Evolutionary conservation across 2,797 vertebrate species (phyloP).

Genomic region (Apodemus agrarius): DNA sequence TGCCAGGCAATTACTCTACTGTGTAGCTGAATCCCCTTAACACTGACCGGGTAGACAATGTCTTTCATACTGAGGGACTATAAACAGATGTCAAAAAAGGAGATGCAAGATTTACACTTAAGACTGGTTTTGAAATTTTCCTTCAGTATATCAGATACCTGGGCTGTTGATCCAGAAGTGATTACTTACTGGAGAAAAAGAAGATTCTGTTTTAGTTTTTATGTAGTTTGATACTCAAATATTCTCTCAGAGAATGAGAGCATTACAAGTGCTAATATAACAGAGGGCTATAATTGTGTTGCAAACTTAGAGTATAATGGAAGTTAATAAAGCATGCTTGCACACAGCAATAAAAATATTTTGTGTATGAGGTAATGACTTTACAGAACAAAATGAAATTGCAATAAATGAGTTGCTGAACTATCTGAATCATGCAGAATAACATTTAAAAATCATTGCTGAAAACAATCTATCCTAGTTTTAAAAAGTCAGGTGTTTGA

Average conservation of each 20-base stretch:
- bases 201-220: background rate
- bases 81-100: constrained; percentile 14
- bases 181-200: background rate
- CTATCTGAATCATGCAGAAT: constrained; percentile 25
- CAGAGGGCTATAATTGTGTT: constrained; percentile 19
- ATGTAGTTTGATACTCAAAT: constrained; percentile 39
- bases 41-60: background rate
- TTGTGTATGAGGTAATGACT: constrained; percentile 67
- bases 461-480: constrained; percentile 72
- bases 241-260: constrained; percentile 19
- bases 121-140: constrained; percentile 7
- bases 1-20: background rate
- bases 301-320: constrained; percentile 48
- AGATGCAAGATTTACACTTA: constrained; percentile 43
- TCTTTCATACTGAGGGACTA: constrained; percentile 4
- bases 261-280: constrained; percentile 6
- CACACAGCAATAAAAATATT: constrained; percentile 55
- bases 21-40: background rate
- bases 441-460: constrained; percentile 50
- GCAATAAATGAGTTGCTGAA: constrained; percentile 47
- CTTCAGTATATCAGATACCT: constrained; percentile 1
- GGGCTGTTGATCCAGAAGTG: background rate
- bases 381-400: constrained; percentile 56
- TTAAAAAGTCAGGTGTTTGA: constrained; percentile 74
- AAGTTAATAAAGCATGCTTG: constrained; percentile 66